Evolutionary conservation across 1,140 invertebrate species (phyloP).

Genomic region (Venustaconcha ellipsiformis): DNA sequence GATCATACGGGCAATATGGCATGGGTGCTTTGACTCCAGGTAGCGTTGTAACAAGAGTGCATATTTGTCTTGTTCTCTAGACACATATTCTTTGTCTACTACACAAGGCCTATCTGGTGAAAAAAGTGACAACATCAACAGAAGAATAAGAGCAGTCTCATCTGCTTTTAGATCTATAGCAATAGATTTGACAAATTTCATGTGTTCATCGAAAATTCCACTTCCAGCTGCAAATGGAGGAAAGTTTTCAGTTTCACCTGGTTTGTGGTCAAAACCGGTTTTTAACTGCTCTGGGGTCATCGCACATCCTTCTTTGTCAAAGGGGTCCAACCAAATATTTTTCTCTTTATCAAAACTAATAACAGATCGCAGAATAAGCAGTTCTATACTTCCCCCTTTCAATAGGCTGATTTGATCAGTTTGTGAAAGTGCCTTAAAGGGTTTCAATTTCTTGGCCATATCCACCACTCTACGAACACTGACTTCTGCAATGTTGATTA

Average conservation of each 20-base stretch:
- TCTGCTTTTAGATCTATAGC: constrained; percentile 70
- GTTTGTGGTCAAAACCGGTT: constrained; percentile 36
- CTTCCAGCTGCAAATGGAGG: constrained; percentile 23
- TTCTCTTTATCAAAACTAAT: constrained; percentile 68
- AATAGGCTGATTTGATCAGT: constrained; percentile 71
- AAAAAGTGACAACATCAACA: constrained; percentile 71
- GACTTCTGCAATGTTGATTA: constrained; percentile 69
- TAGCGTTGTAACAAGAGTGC: constrained; percentile 71
- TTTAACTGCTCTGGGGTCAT: constrained; percentile 66
- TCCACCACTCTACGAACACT: constrained; percentile 69
- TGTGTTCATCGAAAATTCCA: constrained; percentile 71
- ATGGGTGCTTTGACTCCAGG: constrained; percentile 70
- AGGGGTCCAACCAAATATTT: constrained; percentile 67
- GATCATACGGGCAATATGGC: constrained; percentile 58
- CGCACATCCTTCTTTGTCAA: constrained; percentile 63
- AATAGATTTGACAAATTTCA: constrained; percentile 69
- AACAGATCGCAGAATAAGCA: constrained; percentile 71
- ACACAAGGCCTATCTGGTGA: constrained; percentile 71
- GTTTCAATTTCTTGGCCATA: constrained; percentile 69
- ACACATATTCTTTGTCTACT: constrained; percentile 65
- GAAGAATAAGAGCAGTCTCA: constrained; percentile 70
- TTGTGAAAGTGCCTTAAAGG: constrained; percentile 67
- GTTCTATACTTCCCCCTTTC: constrained; percentile 71
- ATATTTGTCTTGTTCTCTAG: constrained; percentile 71
- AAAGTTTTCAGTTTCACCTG: constrained; percentile 1